Evolutionary conservation across 2,888 invertebrate species (phyloP), one percentile per base, ranked within the genome.

Genomic region (Perithous albicinctus): DNA sequence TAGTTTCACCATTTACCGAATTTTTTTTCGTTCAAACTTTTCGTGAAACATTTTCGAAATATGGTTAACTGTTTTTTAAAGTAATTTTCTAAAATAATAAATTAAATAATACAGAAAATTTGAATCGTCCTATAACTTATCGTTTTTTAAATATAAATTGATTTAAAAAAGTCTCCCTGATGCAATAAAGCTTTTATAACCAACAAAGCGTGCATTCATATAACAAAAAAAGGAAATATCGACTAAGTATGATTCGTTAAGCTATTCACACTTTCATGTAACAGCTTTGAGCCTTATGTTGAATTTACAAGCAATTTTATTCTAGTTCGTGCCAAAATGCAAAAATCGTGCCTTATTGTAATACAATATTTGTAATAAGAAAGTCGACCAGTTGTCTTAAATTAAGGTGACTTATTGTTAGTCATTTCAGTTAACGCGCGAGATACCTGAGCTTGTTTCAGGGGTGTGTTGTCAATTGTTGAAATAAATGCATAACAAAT

Each of bases 241-340:
- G 32, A 1, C 56, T n/a, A 56, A 7, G 29, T 32, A 15, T 32
- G n/a, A 15, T 32, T 51, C 2, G 51, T 8, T 48, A 6, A 48
- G 20, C 51, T n/a, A 41, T 12, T 12, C 10, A 51, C 10, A 23
- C 1, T 51, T 23, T 51, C 10, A 51, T 23, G 2, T 10, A 23
- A 1, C 10, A 51, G 10, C 20, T 20, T 10, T 23, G 8, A 51
- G 23, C 10, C 5, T 23, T 3, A n/a, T 51, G 23, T 10, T 23
- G 23, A n/a, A 15, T 15, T 3, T 6, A 29, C 7, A n/a, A 26
- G n/a, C 15, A 56, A n/a, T 7, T 32, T 56, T 2, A 15, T 3
- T n/a, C n/a, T 3, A 54, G 7, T 15, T 56, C n/a, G 29, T 56
- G 56, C 54, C 56, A 56, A 56, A n/a, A n/a, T 56, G 6, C n/a